phyloP scores from a whole-genome alignment of 2,113 vertebrate species.

The Chlorodrepanis virens region DNA sequence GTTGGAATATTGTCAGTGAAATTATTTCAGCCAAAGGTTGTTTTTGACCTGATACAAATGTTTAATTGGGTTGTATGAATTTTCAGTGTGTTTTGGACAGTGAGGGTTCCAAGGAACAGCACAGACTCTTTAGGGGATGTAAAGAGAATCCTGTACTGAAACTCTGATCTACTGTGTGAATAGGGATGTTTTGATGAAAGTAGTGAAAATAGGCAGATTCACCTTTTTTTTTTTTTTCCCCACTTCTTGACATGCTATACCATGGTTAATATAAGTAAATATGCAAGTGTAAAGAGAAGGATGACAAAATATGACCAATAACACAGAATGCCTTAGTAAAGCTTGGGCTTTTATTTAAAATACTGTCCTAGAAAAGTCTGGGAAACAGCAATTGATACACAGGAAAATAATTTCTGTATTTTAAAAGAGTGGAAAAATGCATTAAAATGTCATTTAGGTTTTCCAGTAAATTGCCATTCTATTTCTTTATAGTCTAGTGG shows the following conservation, averaged over 20 bases:
- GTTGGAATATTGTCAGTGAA: background rate
- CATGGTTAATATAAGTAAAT: background rate
- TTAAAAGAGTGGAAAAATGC: slow-evolving; percentile 44
- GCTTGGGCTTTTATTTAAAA: background rate
- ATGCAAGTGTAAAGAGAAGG: background rate
- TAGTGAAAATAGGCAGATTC: background rate
- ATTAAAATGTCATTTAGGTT: slow-evolving; percentile 38
- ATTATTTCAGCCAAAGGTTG: background rate
- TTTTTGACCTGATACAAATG: background rate
- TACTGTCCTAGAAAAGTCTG: background rate
- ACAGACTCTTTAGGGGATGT: background rate
- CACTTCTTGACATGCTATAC: background rate
- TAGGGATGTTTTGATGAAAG: background rate
- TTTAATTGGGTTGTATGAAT: background rate
- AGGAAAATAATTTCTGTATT: background rate
- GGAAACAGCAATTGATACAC: background rate
- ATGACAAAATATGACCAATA: background rate
- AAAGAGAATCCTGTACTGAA: background rate
- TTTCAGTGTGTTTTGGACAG: background rate
- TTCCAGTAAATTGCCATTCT: background rate
- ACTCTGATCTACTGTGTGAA: background rate
- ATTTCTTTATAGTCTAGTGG: background rate
- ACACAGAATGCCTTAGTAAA: background rate
- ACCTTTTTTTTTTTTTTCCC: background rate
- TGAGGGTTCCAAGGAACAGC: background rate